phyloP scores from a whole-genome alignment of 2,797 vertebrate genomes.

The Pseudochirops corinnae region DNA sequence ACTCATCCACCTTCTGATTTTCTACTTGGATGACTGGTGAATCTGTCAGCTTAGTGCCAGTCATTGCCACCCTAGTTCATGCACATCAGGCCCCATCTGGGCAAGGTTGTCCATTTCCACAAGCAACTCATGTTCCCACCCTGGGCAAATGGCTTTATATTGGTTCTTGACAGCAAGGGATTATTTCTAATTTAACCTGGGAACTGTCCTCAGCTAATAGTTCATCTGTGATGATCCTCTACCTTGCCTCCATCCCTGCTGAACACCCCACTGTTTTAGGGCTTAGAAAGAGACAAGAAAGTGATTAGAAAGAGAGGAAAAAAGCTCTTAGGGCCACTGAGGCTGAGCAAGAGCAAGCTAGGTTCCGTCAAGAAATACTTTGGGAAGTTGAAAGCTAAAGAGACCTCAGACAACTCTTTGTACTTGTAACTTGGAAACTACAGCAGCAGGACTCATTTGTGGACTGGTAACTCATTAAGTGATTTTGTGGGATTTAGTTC shows the following conservation, averaged over 20 bases:
- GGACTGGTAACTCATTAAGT: background rate
- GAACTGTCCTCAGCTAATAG: background rate
- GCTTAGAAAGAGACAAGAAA: conserved; percentile 10
- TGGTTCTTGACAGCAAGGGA: background rate
- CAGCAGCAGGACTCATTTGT: background rate
- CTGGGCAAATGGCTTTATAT: conserved; percentile 2
- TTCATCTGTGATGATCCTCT: background rate
- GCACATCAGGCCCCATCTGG: background rate
- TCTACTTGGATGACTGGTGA: background rate
- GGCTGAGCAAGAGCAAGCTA: background rate
- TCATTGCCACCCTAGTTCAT: background rate
- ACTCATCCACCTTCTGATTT: no score
- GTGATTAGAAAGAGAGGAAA: background rate
- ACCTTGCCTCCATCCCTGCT: background rate
- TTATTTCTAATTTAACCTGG: background rate
- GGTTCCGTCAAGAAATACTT: no score
- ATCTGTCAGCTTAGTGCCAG: background rate
- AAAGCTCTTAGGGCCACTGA: background rate
- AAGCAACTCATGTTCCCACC: background rate
- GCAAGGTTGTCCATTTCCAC: background rate
- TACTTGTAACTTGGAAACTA: background rate
- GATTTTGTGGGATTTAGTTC: background rate
- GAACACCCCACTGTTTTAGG: background rate
- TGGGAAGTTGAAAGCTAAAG: no score
- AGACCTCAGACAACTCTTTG: background rate